Evolutionary conservation across 2,888 invertebrate genomes (phyloP).

Genomic region (Toxonevra muliebris): DNA sequence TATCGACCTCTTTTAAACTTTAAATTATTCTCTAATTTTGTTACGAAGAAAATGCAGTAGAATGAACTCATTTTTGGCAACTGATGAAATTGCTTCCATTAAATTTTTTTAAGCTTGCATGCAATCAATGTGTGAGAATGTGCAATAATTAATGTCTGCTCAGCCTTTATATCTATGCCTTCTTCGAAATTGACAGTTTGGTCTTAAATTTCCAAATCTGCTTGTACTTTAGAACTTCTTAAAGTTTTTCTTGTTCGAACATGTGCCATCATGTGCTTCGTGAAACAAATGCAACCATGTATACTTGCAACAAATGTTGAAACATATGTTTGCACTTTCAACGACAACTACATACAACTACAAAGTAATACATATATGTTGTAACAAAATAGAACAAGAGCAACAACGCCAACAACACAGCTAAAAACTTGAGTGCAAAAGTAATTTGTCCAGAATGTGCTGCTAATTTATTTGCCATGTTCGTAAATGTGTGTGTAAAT

Average conservation of each 20-base stretch:
- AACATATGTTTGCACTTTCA: slow-evolving; percentile 40
- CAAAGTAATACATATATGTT: slow-evolving; percentile 5
- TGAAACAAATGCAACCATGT: slow-evolving; percentile 28
- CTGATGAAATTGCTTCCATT: too few species aligned
- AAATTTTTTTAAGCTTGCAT: too few species aligned
- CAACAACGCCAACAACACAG: slow-evolving; percentile 32
- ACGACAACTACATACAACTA: slow-evolving; percentile 15
- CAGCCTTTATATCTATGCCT: too few species aligned
- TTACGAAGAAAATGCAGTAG: too few species aligned
- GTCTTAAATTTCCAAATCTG: too few species aligned
- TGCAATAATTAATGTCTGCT: too few species aligned
- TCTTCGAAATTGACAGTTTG: too few species aligned
- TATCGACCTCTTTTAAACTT: too few species aligned
- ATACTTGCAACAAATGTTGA: slow-evolving; percentile 35
- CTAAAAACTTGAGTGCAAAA: slow-evolving; percentile 35
- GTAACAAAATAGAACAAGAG: slow-evolving; percentile 24
- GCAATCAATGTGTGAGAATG: too few species aligned
- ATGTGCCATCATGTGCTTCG: slow-evolving; percentile 26
- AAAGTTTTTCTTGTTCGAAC: slow-evolving; percentile 34
- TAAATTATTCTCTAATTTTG: too few species aligned
- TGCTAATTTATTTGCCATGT: slow-evolving; percentile 63
- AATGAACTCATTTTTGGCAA: too few species aligned
- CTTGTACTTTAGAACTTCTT: slow-evolving; percentile 6
- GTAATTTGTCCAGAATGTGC: slow-evolving; percentile 57
- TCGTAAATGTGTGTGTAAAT: slow-evolving; percentile 32